These are phyloP conservation scores for Eristalinus aeneus DNA, from an alignment of 2,888 invertebrate genomes.

Conservation along the genomic window DNA sequence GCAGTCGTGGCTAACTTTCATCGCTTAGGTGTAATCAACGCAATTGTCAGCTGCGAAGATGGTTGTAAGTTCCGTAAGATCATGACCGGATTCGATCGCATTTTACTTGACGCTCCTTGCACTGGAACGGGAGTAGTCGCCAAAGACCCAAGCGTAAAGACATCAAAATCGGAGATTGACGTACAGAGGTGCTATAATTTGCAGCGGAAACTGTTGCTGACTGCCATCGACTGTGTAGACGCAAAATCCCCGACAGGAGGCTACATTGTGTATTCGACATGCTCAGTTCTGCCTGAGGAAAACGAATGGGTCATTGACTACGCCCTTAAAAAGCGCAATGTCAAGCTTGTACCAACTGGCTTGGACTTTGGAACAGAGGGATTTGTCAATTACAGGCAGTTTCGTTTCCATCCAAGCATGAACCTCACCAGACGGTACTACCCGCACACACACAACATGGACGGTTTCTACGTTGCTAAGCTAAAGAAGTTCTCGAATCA, in stretches of 20 bases:
- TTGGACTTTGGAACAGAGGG: constrained; percentile 98
- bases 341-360: constrained; percentile 95
- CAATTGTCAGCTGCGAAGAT: constrained; percentile 93
- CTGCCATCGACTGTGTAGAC: constrained; percentile 98
- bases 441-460: constrained; percentile 99
- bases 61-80: constrained; percentile 92
- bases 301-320: constrained; percentile 99
- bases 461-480: constrained; percentile 99
- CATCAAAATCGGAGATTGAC: constrained; percentile 93
- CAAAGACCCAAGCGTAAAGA: constrained; percentile 98
- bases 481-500: constrained; percentile 96
- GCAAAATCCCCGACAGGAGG: constrained; percentile 96
- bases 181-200: constrained; percentile 95
- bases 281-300: constrained; percentile 98
- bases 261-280: constrained; percentile 98
- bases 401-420: constrained; percentile 94
- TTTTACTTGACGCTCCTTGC: constrained; percentile 98
- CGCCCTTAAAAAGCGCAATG: constrained; percentile 94
- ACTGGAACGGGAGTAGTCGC: constrained; percentile 99
- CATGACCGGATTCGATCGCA: constrained; percentile 96
- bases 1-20: constrained; percentile 98
- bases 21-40: constrained; percentile 96
- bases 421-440: constrained; percentile 95
- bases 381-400: constrained; percentile 92
- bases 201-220: constrained; percentile 94